These are phyloP conservation scores for Xyrichtys novacula DNA, from an alignment of 2,797 vertebrate species.

Conservation along the genomic window DNA sequence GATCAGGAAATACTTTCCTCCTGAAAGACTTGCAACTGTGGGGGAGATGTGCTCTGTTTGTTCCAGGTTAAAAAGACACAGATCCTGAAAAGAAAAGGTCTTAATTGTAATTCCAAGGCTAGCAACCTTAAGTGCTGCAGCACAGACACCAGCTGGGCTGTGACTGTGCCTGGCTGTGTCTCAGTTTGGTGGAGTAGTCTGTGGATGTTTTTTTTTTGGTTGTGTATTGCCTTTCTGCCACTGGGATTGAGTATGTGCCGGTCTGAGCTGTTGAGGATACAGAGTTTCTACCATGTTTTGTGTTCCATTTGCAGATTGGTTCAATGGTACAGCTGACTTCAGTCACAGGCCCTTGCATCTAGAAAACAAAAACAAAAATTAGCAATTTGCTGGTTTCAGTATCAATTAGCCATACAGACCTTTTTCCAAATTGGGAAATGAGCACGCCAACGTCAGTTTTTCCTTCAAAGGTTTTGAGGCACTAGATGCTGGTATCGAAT, in stretches of 20 bases:
- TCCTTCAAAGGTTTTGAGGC: no score
- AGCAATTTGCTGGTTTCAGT: not conserved
- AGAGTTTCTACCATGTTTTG: slow-evolving; percentile 6
- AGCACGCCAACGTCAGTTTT: not conserved
- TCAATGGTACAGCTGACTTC: slow-evolving; percentile 9
- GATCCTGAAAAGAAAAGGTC: not conserved
- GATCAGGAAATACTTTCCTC: not conserved
- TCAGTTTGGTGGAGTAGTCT: not conserved
- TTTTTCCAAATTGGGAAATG: not conserved
- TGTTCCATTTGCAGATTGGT: not conserved
- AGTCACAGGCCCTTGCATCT: slow-evolving; percentile 21
- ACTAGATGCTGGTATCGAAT: no score
- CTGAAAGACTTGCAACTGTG: not conserved
- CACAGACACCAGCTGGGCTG: not conserved
- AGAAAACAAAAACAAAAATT: slow-evolving; percentile 12
- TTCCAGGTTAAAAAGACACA: rapidly evolving
- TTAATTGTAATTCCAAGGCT: not conserved
- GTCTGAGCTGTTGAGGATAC: not conserved
- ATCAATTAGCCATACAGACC: not conserved
- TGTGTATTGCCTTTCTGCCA: not conserved
- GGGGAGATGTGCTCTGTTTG: rapidly evolving
- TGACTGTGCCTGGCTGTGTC: not conserved
- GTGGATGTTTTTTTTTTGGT: not conserved
- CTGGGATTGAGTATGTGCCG: not conserved
- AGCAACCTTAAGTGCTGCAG: not conserved